Conservation (phyloP, 2,797 vertebrate genomes). For the Helostoma temminkii region DNA sequence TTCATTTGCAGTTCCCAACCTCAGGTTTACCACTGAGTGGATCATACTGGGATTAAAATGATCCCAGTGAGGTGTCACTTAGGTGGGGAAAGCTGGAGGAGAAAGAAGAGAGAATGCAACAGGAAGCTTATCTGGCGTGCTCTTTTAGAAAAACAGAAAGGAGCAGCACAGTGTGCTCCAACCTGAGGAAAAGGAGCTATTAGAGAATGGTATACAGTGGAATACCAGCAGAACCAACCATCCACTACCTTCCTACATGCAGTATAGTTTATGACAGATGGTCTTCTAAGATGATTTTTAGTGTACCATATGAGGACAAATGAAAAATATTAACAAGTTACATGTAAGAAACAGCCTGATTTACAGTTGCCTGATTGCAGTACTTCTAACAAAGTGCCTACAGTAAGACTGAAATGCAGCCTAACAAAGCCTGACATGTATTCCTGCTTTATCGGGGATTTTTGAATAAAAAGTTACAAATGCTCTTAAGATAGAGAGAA, state of each 20-base stretch:
- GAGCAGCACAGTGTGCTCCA: slow-evolving; percentile 1
- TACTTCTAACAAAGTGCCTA: not conserved
- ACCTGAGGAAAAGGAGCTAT: slow-evolving; percentile 19
- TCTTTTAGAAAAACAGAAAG: slow-evolving; percentile 13
- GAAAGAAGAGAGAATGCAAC: slow-evolving; percentile 1
- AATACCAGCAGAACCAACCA: too few species aligned
- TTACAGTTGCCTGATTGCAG: not conserved
- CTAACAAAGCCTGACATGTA: not conserved
- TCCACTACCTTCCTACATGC: too few species aligned
- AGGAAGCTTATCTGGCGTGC: too few species aligned
- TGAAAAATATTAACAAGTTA: not conserved
- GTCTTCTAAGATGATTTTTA: too few species aligned
- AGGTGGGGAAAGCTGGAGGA: too few species aligned
- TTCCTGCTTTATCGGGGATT: too few species aligned
- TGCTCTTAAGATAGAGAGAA: not conserved
- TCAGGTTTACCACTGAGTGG: too few species aligned
- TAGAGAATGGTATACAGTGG: slow-evolving; percentile 17
- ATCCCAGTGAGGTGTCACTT: too few species aligned
- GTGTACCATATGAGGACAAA: too few species aligned
- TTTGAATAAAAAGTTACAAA: not conserved
- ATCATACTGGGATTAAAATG: too few species aligned
- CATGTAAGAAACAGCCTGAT: not conserved
- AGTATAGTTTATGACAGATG: too few species aligned
- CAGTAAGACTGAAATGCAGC: not conserved
- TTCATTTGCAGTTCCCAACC: too few species aligned